Conservation (phyloP, 2,113 vertebrate species). For the Nothoprocta pentlandii region DNA sequence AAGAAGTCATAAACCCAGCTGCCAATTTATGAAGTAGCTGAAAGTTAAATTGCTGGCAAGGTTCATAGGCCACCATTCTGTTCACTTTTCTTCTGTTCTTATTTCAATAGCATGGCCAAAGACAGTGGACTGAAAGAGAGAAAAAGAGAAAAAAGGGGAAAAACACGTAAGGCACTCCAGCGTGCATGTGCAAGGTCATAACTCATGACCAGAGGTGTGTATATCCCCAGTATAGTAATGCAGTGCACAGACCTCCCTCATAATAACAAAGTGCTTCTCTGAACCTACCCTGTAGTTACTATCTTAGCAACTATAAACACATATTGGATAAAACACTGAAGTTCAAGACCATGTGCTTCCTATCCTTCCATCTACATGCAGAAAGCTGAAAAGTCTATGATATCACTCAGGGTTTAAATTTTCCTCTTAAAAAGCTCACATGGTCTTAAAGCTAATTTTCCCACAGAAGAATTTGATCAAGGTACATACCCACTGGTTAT, state of each 20-base stretch:
- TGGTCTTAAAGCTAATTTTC: not conserved
- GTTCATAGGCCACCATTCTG: not conserved
- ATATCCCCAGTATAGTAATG: rapidly evolving
- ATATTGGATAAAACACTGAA: not conserved
- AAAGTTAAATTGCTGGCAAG: not conserved
- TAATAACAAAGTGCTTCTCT: rapidly evolving
- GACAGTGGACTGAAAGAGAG: not conserved
- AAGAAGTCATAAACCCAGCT: not conserved
- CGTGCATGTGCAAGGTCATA: not conserved
- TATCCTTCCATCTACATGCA: not conserved
- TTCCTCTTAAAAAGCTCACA: not conserved
- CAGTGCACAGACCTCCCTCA: rapidly evolving
- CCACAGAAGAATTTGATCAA: not conserved
- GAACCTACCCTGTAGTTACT: not conserved
- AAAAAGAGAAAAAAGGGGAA: not conserved
- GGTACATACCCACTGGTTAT: not conserved
- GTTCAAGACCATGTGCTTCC: not conserved
- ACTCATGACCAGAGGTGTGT: not conserved
- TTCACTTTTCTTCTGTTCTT: not conserved
- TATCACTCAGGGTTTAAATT: not conserved
- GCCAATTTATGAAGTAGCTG: not conserved
- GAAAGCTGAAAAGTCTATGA: rapidly evolving
- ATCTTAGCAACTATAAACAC: not conserved
- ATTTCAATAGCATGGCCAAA: not conserved
- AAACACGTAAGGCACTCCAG: not conserved